phyloP scores from a whole-genome alignment of 2,113 vertebrate genomes.

The Pedetes capensis region DNA sequence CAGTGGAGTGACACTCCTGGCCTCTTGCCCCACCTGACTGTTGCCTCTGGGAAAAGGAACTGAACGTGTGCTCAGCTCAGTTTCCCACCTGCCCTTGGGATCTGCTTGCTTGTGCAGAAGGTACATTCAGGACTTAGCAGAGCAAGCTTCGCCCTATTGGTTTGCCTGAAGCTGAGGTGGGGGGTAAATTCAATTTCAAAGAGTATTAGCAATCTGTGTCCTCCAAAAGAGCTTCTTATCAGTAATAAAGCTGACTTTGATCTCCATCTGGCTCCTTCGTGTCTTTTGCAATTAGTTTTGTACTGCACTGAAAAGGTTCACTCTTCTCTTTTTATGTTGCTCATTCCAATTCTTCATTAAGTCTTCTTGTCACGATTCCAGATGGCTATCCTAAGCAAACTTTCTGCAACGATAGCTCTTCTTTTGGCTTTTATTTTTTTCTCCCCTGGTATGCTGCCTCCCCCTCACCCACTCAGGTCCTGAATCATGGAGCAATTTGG shows the following conservation, averaged over 20 bases:
- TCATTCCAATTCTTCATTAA: background rate
- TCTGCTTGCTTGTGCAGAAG: background rate
- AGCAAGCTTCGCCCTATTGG: background rate
- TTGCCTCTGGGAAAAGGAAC: background rate
- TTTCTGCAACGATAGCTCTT: conserved; percentile 9
- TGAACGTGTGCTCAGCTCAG: background rate
- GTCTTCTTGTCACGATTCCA: conserved; percentile 3
- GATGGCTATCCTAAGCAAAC: background rate
- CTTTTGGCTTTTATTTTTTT: conserved; percentile 5
- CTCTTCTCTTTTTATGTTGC: background rate
- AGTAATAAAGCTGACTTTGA: background rate
- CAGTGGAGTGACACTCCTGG: background rate
- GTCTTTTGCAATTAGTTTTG: conserved; percentile 6
- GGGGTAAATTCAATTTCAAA: background rate
- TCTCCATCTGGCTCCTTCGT: background rate
- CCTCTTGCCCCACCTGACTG: background rate
- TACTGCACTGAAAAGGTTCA: background rate
- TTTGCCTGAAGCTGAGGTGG: background rate
- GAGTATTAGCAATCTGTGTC: background rate
- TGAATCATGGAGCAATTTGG: conserved; percentile 57
- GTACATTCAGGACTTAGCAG: background rate
- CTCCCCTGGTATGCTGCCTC: background rate
- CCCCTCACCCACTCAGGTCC: background rate
- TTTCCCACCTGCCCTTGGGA: background rate
- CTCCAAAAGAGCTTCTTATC: background rate